Base-by-base conservation (phyloP, 2,888 invertebrate species). In the Tethea ocularis region DNA sequence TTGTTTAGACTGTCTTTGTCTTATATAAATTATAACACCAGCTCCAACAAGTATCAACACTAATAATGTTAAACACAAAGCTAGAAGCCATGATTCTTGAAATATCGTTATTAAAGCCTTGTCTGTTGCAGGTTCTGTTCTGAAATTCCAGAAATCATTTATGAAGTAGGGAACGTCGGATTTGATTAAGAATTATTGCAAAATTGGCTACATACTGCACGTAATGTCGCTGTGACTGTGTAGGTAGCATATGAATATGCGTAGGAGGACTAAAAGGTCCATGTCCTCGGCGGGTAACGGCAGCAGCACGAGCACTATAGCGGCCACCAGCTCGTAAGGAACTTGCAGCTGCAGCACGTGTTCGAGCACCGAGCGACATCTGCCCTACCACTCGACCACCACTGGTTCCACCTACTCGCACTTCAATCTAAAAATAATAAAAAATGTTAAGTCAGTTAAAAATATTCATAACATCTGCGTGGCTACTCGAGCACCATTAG, bases 301-400 rank as follows among this genome's bases (percentile, higher is more conserved):
- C 98, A 11, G 98, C 97, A 10, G 99, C 96, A 61, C 97, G 95
- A 0, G 98, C 97, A 66, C 96, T 97, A 87, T 99, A 99, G 2
- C 96, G 94, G 3, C 97, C 96, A 58, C 97, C 97, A 3, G 96
- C 94, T 13, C 97, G 96, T 59, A 99, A 93, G 80, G 98, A 98
- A 83, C 97, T 97, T 22, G 99, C 95, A 54, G 97, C 95, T 10
- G 98, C 97, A 2, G 97, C 97, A 17, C 97, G 96, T 0, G 98
- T 97, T 11, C 97, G 96, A 5, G 98, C 96, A 71, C 98, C 98
- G 59, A 98, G 93, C 0, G 97, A 96, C 95, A 98, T 96, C 81
- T 97, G 96, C 57, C 96, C 96, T 56, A 97, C 92, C 10, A 84
- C 83, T 2, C 74, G 80, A 58, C 79, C 84, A 4, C 75, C 76